Percentiles rank a stretch among this genome's conserved stretches.
phyloP scores from a whole-genome alignment of 2,797 vertebrate genomes.

The Myotis daubentonii region DNA sequence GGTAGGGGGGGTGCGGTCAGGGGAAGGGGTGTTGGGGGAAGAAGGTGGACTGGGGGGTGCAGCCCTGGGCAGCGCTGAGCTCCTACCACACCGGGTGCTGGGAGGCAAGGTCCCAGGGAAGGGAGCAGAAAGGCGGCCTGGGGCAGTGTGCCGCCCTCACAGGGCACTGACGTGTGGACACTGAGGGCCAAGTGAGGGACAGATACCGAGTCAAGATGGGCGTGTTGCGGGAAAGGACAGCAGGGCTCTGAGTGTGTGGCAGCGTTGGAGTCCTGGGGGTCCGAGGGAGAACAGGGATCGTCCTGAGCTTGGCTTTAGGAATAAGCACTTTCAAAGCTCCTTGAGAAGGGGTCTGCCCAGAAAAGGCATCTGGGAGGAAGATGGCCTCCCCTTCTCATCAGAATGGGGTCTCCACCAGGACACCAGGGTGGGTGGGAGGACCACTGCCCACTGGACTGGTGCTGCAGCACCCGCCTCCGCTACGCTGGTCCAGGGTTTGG shows the following conservation, averaged over 20 bases:
- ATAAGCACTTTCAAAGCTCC: not conserved
- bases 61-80: not conserved
- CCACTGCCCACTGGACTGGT: accelerated
- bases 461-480: accelerated
- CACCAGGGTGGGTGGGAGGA: not conserved
- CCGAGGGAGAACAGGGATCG: accelerated
- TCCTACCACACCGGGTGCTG: not conserved
- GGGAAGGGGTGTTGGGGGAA: not conserved
- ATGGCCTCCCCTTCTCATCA: not conserved
- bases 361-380: not conserved
- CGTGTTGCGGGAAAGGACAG: not conserved
- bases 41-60: not conserved
- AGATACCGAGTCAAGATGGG: not conserved
- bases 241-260: too few species aligned
- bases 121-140: not conserved
- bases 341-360: not conserved
- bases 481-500: not conserved
- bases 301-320: not conserved
- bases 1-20: not conserved
- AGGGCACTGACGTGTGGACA: not conserved
- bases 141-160: not conserved
- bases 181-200: not conserved
- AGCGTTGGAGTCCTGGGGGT: not conserved
- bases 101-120: not conserved
- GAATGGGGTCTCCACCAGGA: not conserved